phyloP scores from a whole-genome alignment of 2,797 vertebrate species.

The Parauchenoglanis punctatus region DNA sequence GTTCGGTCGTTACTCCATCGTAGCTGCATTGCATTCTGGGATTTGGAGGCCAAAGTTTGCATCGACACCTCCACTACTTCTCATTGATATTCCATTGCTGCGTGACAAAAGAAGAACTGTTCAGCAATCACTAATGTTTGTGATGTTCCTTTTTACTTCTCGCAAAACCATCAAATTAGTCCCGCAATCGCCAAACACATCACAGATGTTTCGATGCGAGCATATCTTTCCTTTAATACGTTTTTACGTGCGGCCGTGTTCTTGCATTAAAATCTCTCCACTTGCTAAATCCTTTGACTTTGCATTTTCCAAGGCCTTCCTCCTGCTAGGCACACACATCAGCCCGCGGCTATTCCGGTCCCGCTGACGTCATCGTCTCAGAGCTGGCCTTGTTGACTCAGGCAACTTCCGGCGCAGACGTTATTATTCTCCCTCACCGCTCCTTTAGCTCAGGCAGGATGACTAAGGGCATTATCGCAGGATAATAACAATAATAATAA shows the following conservation, averaged over 20 bases:
- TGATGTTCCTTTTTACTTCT: background rate
- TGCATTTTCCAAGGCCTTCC: background rate
- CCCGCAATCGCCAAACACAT: background rate
- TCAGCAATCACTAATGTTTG: background rate
- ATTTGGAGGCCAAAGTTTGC: background rate
- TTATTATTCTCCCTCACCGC: constrained; percentile 47
- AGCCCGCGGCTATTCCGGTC: background rate
- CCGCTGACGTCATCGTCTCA: constrained; percentile 12
- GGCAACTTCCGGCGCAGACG: constrained; percentile 32
- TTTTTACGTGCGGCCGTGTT: background rate
- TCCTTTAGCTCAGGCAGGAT: background rate
- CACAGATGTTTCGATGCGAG: background rate
- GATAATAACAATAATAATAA: constrained; percentile 27
- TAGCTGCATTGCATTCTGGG: background rate
- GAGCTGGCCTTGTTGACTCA: constrained; percentile 46
- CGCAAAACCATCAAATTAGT: background rate
- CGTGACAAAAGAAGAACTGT: background rate
- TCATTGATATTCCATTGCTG: too few species aligned
- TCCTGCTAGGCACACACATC: background rate
- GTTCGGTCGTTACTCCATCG: background rate
- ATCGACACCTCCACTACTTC: background rate
- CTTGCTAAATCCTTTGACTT: background rate
- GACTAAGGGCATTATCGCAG: constrained; percentile 17
- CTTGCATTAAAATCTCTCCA: background rate
- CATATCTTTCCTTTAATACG: background rate